phyloP scores from a whole-genome alignment of 2,888 invertebrate genomes.

The Mycalesis mineus region DNA sequence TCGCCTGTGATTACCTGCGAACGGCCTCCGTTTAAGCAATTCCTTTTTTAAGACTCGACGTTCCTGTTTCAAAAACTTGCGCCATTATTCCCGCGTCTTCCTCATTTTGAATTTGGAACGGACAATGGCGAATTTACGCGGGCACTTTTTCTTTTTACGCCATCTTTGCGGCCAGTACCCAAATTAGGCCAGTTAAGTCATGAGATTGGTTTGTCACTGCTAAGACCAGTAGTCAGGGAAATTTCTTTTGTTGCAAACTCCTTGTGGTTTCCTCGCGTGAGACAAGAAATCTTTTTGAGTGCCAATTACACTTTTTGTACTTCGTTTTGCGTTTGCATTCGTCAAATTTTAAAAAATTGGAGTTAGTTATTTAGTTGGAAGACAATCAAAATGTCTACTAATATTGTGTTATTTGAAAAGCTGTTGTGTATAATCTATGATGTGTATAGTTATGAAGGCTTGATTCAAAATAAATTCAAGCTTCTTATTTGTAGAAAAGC shows the following conservation, averaged over 20 bases:
- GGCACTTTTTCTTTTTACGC: constrained; percentile 37
- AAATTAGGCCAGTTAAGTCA: constrained; percentile 63
- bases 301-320: constrained; percentile 5
- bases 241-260: constrained; percentile 1
- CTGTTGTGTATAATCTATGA: too few species aligned
- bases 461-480: too few species aligned
- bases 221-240: constrained; percentile 57
- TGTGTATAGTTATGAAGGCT: too few species aligned
- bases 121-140: constrained; percentile 62
- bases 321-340: constrained; percentile 3
- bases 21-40: constrained; percentile 73
- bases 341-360: background rate
- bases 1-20: constrained; percentile 74
- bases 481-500: too few species aligned
- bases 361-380: background rate
- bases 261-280: constrained; percentile 8
- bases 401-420: too few species aligned
- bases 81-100: constrained; percentile 72
- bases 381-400: background rate
- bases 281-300: constrained; percentile 5
- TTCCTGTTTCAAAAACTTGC: constrained; percentile 70
- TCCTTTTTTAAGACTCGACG: constrained; percentile 73
- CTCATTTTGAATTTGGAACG: constrained; percentile 73
- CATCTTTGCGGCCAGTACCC: constrained; percentile 33
- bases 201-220: constrained; percentile 59